Evolutionary conservation across 2,113 vertebrate species (phyloP).

Genomic region (Ranitomeya imitator): DNA sequence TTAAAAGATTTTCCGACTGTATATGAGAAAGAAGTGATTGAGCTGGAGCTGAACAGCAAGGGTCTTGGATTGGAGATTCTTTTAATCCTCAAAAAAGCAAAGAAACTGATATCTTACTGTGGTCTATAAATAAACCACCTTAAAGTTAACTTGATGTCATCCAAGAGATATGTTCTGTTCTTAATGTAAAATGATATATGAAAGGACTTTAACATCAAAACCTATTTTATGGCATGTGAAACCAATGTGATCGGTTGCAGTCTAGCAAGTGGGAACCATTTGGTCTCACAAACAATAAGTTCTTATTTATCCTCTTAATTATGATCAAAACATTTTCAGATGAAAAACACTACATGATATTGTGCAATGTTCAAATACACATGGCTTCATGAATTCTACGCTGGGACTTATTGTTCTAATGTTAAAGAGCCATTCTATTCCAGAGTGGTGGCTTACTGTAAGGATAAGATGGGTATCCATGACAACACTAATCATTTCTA

Average conservation of each 20-base stretch:
- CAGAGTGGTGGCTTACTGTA: background rate
- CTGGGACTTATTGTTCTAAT: background rate
- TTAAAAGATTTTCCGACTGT: background rate
- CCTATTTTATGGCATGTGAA: background rate
- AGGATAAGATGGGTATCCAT: constrained; percentile 27
- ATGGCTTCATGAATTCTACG: background rate
- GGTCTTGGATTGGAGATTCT: background rate
- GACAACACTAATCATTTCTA: constrained; percentile 29
- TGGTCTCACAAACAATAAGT: background rate
- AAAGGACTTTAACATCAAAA: no score
- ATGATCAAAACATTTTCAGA: background rate
- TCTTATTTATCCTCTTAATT: background rate
- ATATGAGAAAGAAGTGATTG: background rate
- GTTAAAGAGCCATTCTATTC: background rate
- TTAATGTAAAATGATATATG: no score
- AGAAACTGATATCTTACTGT: background rate
- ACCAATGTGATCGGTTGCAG: background rate
- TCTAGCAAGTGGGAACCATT: background rate
- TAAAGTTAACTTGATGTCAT: no score
- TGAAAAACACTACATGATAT: background rate
- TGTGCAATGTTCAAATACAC: background rate
- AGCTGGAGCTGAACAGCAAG: background rate
- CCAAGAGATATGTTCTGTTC: no score
- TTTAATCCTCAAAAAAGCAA: background rate
- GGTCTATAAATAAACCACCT: no score